phyloP scores from a whole-genome alignment of 2,888 invertebrate species.

The Branchipolynoe longqiensis region DNA sequence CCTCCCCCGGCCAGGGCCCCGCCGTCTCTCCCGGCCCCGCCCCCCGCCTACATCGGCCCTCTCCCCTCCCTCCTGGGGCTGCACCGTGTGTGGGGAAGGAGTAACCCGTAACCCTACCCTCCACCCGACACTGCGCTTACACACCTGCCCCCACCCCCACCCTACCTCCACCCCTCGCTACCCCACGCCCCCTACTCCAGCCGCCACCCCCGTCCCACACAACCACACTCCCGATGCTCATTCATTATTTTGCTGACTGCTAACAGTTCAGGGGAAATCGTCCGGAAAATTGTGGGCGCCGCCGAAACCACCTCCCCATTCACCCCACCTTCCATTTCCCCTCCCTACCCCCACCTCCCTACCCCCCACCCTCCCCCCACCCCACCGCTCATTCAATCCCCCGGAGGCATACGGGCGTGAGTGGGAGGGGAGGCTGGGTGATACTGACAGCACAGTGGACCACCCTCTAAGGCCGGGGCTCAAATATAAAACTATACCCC shows the following conservation, averaged over 20 bases:
- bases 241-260: slow-evolving; percentile 28
- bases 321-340: not conserved
- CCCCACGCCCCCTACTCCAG: not conserved
- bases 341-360: not conserved
- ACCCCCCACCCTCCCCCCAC: not conserved
- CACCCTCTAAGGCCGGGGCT: no score
- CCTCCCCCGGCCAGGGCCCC: not conserved
- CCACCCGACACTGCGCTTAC: not conserved
- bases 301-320: not conserved
- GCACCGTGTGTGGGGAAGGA: not conserved
- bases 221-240: not conserved
- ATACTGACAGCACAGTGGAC: no score
- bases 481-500: no score
- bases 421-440: no score
- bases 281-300: slow-evolving; percentile 32
- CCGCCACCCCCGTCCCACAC: not conserved
- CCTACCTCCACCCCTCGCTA: not conserved
- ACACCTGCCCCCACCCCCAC: not conserved
- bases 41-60: not conserved
- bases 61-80: not conserved
- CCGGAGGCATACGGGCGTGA: not conserved
- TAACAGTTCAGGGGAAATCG: slow-evolving; percentile 10
- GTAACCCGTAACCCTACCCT: not conserved
- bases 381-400: not conserved
- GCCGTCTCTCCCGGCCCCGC: not conserved